Base-by-base conservation (phyloP, 1,140 invertebrate genomes). In the Wasmannia auropunctata region DNA sequence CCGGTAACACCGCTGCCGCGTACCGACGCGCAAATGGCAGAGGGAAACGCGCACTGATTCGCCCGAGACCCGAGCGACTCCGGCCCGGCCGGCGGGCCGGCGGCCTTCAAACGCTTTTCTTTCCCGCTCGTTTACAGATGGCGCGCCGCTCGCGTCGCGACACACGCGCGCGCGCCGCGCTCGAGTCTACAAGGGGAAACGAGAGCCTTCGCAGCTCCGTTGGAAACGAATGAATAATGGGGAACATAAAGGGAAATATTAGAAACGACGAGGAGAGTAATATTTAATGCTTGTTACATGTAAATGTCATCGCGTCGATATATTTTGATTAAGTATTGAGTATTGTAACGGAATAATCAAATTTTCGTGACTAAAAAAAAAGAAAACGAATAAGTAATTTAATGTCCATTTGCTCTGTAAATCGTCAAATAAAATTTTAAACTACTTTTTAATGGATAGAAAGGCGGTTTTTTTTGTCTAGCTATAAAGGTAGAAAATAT, bases 21-120 rank as follows among this genome's bases (percentile, higher is more conserved):
- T 91, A 95, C 94, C 93, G 93, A 94, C 93, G 93, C 93, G 94
- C 94, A 95, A 94, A 95, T 94, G 93, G 93, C 93, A 93, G 92
- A 94, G 91, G 85, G 91, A 89, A 91, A 93, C 92, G 91, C 88
- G 92, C 93, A 88, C 92, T 92, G 92, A 92, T 93, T 93, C 92
- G 93, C 83, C 67, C 89, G 88, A 91, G 91, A 91, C 91, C 87
- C 90, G 90, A 87, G 87, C 84, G 62, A 77, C 90, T 90, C 87
- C 79, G 88, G 90, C 90, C 92, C 92, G 92, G 93, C 94, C 93
- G 93, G 93, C 93, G 91, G 93, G 90, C 91, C 92, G 92, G 93
- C 94, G 94, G 93, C 94, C 94, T 95, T 95, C 93, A 94, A 95
- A 95, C 93, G 86, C 74, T 92, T 92, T 91, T 91, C 93, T 94